Percentiles rank a stretch among this genome's conserved stretches.
These are phyloP conservation scores for Illadopsis cleaveri DNA, from an alignment of 2,113 vertebrate species.

Conservation along the genomic window DNA sequence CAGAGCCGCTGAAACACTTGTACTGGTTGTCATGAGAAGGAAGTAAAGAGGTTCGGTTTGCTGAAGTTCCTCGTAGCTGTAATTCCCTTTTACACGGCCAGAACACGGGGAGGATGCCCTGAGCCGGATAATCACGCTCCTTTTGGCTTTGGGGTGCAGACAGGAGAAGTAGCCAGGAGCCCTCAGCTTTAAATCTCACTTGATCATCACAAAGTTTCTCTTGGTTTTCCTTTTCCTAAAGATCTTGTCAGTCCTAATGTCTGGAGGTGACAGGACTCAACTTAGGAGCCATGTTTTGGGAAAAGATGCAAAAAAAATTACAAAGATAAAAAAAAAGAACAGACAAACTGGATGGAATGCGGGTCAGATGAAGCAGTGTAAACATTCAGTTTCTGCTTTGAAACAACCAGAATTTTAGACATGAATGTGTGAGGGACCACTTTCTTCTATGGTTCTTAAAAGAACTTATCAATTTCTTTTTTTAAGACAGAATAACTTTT, in stretches of 20 bases:
- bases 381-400: neutral
- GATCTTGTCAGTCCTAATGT: neutral
- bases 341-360: neutral
- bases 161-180: neutral
- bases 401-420: neutral
- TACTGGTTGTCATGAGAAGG: neutral
- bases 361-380: neutral
- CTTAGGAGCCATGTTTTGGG: neutral
- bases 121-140: fast-evolving
- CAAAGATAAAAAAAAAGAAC: neutral
- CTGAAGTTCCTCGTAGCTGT: neutral
- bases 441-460: neutral
- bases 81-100: neutral
- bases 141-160: neutral
- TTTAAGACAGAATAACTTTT: neutral
- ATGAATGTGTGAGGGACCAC: neutral
- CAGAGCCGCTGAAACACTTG: neutral
- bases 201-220: neutral
- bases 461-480: neutral
- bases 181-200: neutral
- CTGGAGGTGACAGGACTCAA: neutral
- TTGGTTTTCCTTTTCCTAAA: neutral
- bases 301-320: neutral
- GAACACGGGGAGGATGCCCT: neutral
- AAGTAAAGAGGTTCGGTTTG: neutral